Conservation (phyloP, 2,797 vertebrate genomes). For the Darevskia mixta region DNA sequence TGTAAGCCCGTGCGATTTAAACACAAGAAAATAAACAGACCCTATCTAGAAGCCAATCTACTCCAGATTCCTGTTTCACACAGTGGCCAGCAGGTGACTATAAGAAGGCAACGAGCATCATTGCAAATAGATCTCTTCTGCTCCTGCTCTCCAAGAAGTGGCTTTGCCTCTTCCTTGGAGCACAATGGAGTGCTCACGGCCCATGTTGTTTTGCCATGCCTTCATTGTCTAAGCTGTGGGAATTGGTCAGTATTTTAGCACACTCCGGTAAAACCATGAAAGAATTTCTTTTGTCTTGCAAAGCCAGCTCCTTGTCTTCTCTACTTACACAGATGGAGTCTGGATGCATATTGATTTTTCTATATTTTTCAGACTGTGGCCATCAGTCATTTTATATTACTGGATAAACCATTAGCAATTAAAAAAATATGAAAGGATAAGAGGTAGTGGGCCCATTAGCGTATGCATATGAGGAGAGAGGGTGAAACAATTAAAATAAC, state of each 20-base stretch:
- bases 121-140: not conserved
- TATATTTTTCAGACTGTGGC: conserved; percentile 71
- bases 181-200: not conserved
- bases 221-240: not conserved
- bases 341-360: conserved; percentile 79
- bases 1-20: not conserved
- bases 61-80: not conserved
- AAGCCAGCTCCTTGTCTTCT: conserved; percentile 56
- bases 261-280: not conserved
- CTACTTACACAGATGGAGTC: conserved; percentile 66
- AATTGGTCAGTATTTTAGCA: not conserved
- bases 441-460: conserved; percentile 78
- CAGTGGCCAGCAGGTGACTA: not conserved
- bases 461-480: conserved; percentile 68
- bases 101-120: not conserved
- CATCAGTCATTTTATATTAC: conserved; percentile 83
- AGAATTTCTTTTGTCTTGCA: conserved; percentile 64
- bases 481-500: conserved; percentile 80
- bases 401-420: conserved; percentile 81
- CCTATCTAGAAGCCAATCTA: not conserved
- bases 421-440: conserved; percentile 72
- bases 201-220: not conserved
- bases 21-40: not conserved
- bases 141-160: not conserved
- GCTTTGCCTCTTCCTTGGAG: fast-evolving